These are phyloP conservation scores for Taeniopygia guttata DNA, from an alignment of 2,797 vertebrate genomes.

Conservation along the genomic window DNA sequence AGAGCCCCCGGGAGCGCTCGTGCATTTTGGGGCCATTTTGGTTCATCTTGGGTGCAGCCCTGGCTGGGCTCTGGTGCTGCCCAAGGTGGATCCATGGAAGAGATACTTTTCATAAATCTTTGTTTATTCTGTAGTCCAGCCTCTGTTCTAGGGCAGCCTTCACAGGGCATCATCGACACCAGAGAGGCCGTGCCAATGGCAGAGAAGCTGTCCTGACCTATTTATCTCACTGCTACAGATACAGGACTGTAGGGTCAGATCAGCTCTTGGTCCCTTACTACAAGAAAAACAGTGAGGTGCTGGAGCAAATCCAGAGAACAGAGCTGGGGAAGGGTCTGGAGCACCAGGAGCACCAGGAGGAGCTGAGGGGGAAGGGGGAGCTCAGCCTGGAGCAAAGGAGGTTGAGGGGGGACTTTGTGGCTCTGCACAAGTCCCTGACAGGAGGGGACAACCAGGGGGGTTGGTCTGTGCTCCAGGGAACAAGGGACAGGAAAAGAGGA, in stretches of 20 bases:
- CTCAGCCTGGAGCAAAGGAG: not conserved
- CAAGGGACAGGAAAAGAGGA: accelerated
- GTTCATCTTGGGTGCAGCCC: too few species aligned
- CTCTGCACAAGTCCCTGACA: not conserved
- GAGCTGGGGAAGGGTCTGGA: not conserved
- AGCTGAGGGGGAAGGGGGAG: not conserved
- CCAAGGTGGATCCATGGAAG: too few species aligned
- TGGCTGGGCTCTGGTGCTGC: too few species aligned
- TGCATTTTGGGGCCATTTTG: too few species aligned
- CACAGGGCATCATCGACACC: not conserved
- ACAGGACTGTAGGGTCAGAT: not conserved
- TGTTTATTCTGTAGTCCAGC: too few species aligned
- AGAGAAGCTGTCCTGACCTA: not conserved
- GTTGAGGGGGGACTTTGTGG: not conserved
- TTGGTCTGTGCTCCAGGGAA: accelerated
- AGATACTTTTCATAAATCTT: too few species aligned
- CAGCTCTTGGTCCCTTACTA: too few species aligned
- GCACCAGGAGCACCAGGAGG: accelerated
- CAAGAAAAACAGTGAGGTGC: not conserved
- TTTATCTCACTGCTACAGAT: not conserved
- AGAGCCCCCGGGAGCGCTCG: too few species aligned
- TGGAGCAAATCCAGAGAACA: not conserved
- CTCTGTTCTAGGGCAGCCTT: too few species aligned
- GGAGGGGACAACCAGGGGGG: accelerated
- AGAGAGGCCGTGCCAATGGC: not conserved